Conservation (phyloP, 2,113 vertebrate species). For the Catharus bicknelli region DNA sequence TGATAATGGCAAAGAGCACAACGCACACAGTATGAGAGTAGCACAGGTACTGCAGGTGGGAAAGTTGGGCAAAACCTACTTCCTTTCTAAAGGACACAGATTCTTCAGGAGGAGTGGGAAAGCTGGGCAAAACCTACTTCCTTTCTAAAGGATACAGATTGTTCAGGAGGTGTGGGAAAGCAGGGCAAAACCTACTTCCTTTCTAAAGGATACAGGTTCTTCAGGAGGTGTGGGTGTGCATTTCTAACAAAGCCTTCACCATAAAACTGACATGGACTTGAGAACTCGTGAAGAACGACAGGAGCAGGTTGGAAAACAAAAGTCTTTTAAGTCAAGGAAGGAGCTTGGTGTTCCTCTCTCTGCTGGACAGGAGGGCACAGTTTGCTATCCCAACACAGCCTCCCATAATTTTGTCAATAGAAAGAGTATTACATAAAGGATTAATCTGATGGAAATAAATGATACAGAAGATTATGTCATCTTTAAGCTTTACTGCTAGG, state of each 20-base stretch:
- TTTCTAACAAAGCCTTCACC: neutral
- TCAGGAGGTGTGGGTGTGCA: neutral
- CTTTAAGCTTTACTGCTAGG: neutral
- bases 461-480: neutral
- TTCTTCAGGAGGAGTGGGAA: neutral
- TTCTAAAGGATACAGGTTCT: neutral
- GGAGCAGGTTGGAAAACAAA: neutral
- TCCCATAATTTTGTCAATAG: neutral
- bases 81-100: neutral
- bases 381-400: neutral
- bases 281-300: neutral
- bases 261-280: neutral
- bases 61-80: neutral
- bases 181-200: neutral
- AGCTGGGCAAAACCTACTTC: neutral
- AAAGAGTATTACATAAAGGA: neutral
- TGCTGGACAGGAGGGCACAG: neutral
- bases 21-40: neutral
- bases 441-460: neutral
- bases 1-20: neutral
- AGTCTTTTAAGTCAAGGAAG: neutral
- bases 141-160: neutral
- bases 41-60: neutral
- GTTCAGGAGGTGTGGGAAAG: neutral
- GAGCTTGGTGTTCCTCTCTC: neutral